Evolutionary conservation across 2,888 invertebrate species (phyloP), one percentile per base, ranked within the genome.

Genomic region (Acronicta leporina): DNA sequence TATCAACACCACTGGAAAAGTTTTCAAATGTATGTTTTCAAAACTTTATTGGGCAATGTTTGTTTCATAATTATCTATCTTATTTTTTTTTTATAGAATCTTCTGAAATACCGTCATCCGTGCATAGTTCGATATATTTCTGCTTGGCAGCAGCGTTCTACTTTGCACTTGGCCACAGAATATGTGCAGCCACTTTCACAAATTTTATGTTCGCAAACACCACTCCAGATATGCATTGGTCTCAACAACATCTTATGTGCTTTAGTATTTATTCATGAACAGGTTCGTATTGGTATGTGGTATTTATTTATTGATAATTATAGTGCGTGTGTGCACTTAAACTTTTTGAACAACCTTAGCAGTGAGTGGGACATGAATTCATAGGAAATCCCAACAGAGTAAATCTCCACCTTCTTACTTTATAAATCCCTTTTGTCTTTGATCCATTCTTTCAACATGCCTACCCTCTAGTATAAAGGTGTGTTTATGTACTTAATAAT

Each of bases 21-120:
- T 96, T 96, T 78, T 96, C 97, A 14, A 97, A 97, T 93, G 97
- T 97, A 88, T 82, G 89, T 85, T 25, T 14, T 16, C 8, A 14
- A 54, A 35, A 57, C 30, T 27, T 33, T 2, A 16, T 10, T 49
- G 20, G 14, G 30, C 52, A 62, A 63, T 14, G 16, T 42, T 45
- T n/a, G 16, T 47, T 4, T 27, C 13, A 33, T 27, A 43, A 30
- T 40, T 5, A 10, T 20, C 63, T 52, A 65, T 50, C 25, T 44
- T 51, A 35, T 90, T 94, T 68, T 90, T 94, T 68, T 47, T 60
- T 95, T 96, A 56, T 89, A 98, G 98, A 97, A 97, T 92, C 94
- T 98, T 63, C 96, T 97, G 95, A 96, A 97, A 58, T 96, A 97
- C 88, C 96, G 98, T 0, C 98, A 98, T 91, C 98, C 98, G 0